Conservation (phyloP, 2,888 invertebrate genomes). For the Punctoribates punctum region DNA sequence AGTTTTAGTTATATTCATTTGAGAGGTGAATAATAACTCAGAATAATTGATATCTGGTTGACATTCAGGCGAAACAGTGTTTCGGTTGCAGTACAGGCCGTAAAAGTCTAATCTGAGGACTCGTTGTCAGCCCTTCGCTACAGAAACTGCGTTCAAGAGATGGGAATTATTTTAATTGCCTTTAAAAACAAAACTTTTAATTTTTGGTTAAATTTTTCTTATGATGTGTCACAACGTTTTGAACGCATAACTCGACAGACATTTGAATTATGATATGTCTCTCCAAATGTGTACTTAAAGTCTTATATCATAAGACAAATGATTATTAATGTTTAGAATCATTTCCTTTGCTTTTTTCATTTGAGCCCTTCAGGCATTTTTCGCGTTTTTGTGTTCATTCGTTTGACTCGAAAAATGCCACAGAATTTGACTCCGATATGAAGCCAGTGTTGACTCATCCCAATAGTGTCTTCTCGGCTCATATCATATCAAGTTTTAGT, state of each 20-base stretch:
- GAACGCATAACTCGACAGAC: background rate
- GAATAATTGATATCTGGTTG: constrained; percentile 20
- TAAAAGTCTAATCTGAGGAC: background rate
- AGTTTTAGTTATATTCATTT: background rate
- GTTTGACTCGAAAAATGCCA: constrained; percentile 1
- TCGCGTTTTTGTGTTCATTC: background rate
- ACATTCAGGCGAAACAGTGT: background rate
- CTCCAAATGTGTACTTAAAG: constrained; percentile 9
- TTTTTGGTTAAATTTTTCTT: background rate
- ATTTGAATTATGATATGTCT: constrained; percentile 11
- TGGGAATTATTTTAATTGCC: constrained; percentile 12
- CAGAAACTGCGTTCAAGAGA: background rate
- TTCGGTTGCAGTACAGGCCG: background rate
- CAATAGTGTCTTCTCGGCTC: too few species aligned
- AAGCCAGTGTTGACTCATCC: too few species aligned
- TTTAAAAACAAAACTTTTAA: background rate
- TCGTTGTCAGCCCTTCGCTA: background rate
- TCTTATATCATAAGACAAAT: constrained; percentile 25
- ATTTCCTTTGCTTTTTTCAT: constrained; percentile 6
- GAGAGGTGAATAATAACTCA: background rate
- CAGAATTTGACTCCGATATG: background rate
- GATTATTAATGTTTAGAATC: constrained; percentile 15
- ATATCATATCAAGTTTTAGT: constrained; percentile 8
- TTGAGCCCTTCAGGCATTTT: background rate
- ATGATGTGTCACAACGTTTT: constrained; percentile 26